Evolutionary conservation across 2,797 vertebrate genomes (phyloP).

Genomic region (Spinus pinus): DNA sequence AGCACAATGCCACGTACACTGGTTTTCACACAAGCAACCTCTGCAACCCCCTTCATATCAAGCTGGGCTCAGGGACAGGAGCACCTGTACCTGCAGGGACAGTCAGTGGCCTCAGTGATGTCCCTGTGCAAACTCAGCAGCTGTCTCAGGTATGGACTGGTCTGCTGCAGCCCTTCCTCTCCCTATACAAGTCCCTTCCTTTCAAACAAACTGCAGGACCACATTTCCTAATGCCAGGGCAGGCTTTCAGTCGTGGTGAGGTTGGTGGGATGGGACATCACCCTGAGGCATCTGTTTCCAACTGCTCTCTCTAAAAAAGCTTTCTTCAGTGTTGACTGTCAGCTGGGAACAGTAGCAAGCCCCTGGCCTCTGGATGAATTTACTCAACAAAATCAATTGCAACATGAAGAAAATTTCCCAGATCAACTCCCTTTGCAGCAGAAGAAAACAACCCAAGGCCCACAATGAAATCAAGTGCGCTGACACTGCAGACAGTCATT

Average conservation of each 20-base stretch:
- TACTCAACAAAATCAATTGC: background rate
- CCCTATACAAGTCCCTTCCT: background rate
- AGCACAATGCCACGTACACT: accelerated
- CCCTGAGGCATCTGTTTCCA: background rate
- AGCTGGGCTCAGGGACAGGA: background rate
- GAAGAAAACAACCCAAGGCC: background rate
- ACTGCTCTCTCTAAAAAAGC: background rate
- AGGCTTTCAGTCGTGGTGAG: accelerated
- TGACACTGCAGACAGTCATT: background rate
- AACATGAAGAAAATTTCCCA: background rate
- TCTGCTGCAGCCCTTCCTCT: background rate
- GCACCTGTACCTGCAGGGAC: background rate
- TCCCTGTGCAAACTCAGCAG: background rate
- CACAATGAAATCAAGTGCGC: background rate
- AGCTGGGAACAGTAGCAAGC: background rate
- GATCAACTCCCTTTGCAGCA: background rate
- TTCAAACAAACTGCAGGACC: background rate
- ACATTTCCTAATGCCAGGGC: background rate
- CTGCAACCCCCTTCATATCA: background rate
- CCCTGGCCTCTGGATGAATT: background rate
- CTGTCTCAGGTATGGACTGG: background rate
- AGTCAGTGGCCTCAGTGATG: background rate
- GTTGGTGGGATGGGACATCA: background rate
- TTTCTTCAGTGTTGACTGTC: background rate
- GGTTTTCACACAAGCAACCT: background rate